Conservation (phyloP, 2,113 vertebrate species). For the Entomyzon cyanotis region DNA sequence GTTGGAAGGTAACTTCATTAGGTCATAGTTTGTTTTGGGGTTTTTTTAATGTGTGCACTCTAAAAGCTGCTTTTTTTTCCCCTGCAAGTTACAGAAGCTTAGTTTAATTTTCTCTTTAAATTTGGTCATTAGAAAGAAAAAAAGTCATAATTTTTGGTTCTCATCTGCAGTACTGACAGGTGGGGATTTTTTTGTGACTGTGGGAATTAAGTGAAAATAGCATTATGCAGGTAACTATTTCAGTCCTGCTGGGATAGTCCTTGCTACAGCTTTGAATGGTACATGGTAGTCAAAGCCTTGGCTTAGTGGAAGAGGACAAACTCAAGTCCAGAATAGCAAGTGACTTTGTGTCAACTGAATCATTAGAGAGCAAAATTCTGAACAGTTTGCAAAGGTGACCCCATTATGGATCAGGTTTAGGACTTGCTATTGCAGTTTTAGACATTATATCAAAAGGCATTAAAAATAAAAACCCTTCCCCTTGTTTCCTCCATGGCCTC, state of each 20-base stretch:
- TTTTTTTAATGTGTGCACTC: not conserved
- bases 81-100: not conserved
- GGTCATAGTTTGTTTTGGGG: not conserved
- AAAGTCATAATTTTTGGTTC: not conserved
- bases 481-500: not conserved
- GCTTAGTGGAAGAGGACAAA: not conserved
- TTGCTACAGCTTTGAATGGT: not conserved
- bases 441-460: not conserved
- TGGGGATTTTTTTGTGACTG: not conserved
- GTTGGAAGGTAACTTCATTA: constrained; percentile 85
- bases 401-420: not conserved
- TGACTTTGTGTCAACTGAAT: not conserved
- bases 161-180: not conserved
- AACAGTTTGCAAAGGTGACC: not conserved
- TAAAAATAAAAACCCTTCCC: not conserved
- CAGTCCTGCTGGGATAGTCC: not conserved
- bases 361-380: not conserved
- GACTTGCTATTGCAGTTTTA: not conserved
- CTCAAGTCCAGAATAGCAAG: not conserved
- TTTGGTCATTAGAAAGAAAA: not conserved
- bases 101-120: not conserved
- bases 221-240: not conserved
- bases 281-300: not conserved
- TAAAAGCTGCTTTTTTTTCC: not conserved
- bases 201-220: not conserved